Evolutionary conservation across 2,888 invertebrate species (phyloP).

Genomic region (Caenorhabditis panamensis): DNA sequence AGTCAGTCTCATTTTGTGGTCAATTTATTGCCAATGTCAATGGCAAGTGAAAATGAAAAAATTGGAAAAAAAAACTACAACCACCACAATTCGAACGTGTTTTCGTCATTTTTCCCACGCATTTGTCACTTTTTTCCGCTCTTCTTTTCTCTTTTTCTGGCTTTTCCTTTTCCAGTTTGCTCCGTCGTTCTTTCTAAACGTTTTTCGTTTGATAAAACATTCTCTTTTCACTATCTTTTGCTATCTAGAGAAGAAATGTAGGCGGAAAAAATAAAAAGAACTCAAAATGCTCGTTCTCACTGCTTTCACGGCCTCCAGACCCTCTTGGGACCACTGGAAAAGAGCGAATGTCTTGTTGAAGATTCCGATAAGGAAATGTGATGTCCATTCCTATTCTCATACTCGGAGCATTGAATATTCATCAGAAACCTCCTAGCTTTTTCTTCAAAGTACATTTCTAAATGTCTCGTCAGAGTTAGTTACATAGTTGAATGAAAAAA

Average conservation of each 20-base stretch:
- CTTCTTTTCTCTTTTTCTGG: not conserved
- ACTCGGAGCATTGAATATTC: slow-evolving; percentile 22
- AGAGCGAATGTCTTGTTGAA: not conserved
- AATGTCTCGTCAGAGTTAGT: no score
- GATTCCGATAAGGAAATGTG: slow-evolving; percentile 39
- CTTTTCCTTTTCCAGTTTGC: not conserved
- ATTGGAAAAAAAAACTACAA: no score
- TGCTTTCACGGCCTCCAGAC: slow-evolving; percentile 12
- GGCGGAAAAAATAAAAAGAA: no score
- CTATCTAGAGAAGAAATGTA: slow-evolving; percentile 8
- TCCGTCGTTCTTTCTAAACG: not conserved
- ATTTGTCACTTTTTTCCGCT: slow-evolving; percentile 28
- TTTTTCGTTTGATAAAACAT: slow-evolving; percentile 40
- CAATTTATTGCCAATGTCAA: not conserved
- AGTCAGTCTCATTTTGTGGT: not conserved
- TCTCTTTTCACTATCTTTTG: slow-evolving; percentile 18
- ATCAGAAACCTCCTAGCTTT: slow-evolving; percentile 5
- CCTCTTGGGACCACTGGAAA: not conserved
- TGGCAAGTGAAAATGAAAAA: not conserved
- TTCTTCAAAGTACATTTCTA: no score
- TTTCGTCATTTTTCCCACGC: slow-evolving; percentile 11
- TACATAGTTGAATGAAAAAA: no score
- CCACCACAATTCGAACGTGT: not conserved
- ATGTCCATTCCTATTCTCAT: not conserved
- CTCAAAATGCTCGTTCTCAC: not conserved